Evolutionary conservation across 2,888 invertebrate genomes (phyloP).

Genomic region (Stenolophus ochropezus): DNA sequence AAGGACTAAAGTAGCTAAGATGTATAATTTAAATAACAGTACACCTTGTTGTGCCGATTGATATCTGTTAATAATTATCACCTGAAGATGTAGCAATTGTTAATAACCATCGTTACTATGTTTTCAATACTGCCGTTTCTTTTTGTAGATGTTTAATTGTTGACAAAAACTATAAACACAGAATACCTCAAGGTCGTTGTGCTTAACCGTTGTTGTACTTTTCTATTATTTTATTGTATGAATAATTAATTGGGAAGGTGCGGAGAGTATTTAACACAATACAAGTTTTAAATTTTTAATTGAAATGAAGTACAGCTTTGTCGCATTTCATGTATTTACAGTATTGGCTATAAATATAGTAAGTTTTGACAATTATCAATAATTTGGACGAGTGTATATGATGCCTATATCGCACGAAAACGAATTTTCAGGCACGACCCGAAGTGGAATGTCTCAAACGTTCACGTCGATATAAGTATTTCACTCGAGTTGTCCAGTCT

Average conservation of each 20-base stretch:
- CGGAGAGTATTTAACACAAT: neutral
- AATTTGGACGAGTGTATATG: too few species aligned
- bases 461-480: too few species aligned
- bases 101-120: conserved; percentile 31
- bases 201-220: conserved; percentile 21
- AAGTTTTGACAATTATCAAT: too few species aligned
- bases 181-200: conserved; percentile 24
- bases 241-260: neutral
- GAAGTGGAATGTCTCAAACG: too few species aligned
- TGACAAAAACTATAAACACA: conserved; percentile 21
- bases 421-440: too few species aligned
- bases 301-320: too few species aligned
- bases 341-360: too few species aligned
- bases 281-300: too few species aligned
- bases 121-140: neutral
- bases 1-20: conserved; percentile 55
- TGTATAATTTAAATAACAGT: conserved; percentile 57
- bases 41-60: conserved; percentile 46
- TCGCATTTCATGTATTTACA: too few species aligned
- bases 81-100: conserved; percentile 33
- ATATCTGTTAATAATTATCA: conserved; percentile 52
- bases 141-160: conserved; percentile 15
- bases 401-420: too few species aligned
- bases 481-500: too few species aligned
- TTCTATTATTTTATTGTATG: neutral